These are phyloP conservation scores for Drosophila littoralis DNA, from an alignment of 1,140 invertebrate genomes.

Conservation along the genomic window DNA sequence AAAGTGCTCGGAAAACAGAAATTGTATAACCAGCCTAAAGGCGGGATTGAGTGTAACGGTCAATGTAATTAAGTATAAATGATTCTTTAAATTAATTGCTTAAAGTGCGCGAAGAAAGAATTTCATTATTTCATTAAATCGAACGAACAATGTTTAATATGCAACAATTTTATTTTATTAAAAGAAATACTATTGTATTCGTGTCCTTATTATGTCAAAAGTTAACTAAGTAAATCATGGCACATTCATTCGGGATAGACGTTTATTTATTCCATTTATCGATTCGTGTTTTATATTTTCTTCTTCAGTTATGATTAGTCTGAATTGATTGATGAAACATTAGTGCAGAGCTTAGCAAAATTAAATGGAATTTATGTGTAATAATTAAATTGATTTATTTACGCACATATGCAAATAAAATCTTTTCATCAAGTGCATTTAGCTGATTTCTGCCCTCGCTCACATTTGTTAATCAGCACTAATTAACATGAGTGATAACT, in stretches of 20 bases:
- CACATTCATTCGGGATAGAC: too few species aligned
- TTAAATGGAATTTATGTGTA: not conserved
- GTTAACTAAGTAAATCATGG: too few species aligned
- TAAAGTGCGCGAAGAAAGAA: not conserved
- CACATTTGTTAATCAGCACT: not conserved
- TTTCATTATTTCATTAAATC: not conserved
- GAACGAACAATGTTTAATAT: not conserved
- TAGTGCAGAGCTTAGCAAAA: too few species aligned
- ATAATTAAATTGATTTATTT: not conserved
- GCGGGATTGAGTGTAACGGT: slow-evolving; percentile 7
- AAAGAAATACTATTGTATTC: too few species aligned
- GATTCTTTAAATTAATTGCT: slow-evolving; percentile 23
- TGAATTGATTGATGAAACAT: too few species aligned
- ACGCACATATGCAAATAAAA: not conserved
- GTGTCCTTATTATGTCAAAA: too few species aligned
- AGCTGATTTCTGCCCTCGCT: not conserved
- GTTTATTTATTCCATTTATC: too few species aligned
- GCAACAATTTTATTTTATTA: too few species aligned
- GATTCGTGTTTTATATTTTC: too few species aligned
- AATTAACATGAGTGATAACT: not conserved
- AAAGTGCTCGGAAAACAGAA: slow-evolving; percentile 10
- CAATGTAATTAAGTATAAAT: slow-evolving; percentile 24
- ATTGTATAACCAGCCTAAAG: slow-evolving; percentile 10
- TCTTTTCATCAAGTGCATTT: not conserved
- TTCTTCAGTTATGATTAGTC: too few species aligned